A percentile compares a stretch with the other conserved stretches of the same genome.
These are phyloP conservation scores for Marcusenius ussheri DNA, from an alignment of 2,113 vertebrate genomes.

Conservation along the genomic window DNA sequence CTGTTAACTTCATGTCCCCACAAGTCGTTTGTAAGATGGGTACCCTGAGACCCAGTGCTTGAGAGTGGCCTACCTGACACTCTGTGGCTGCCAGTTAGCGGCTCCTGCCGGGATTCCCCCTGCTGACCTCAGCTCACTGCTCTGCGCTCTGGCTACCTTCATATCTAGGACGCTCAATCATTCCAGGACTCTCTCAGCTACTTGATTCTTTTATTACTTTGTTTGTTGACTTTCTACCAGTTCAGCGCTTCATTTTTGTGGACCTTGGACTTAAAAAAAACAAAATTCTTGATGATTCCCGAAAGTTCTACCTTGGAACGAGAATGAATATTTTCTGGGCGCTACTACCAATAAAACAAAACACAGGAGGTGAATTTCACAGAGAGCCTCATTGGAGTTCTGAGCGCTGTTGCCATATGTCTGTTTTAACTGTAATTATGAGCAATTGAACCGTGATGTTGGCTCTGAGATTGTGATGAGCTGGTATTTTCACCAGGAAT, in stretches of 20 bases:
- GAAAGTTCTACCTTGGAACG: slow-evolving; percentile 31
- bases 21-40: background rate
- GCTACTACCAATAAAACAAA: slow-evolving; percentile 41
- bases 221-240: slow-evolving; percentile 2
- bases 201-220: background rate
- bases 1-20: background rate
- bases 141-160: background rate
- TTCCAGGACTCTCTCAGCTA: background rate
- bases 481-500: slow-evolving; percentile 33
- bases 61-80: background rate
- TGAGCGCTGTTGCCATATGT: slow-evolving; percentile 42
- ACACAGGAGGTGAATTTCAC: slow-evolving; percentile 41
- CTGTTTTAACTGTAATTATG: slow-evolving; percentile 52
- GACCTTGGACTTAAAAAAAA: background rate
- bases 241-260: slow-evolving; percentile 20
- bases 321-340: slow-evolving; percentile 41
- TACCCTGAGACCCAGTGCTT: background rate
- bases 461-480: slow-evolving; percentile 50
- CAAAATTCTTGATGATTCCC: slow-evolving; percentile 1
- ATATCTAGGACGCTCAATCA: background rate
- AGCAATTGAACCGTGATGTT: slow-evolving; percentile 47
- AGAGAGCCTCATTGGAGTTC: slow-evolving; percentile 33
- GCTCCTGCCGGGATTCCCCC: background rate
- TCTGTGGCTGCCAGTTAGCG: background rate
- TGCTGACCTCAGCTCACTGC: background rate